Evolutionary conservation across 2,113 vertebrate genomes (phyloP), one percentile per base, ranked within the genome.

Genomic region (Lepisosteus osseus): DNA sequence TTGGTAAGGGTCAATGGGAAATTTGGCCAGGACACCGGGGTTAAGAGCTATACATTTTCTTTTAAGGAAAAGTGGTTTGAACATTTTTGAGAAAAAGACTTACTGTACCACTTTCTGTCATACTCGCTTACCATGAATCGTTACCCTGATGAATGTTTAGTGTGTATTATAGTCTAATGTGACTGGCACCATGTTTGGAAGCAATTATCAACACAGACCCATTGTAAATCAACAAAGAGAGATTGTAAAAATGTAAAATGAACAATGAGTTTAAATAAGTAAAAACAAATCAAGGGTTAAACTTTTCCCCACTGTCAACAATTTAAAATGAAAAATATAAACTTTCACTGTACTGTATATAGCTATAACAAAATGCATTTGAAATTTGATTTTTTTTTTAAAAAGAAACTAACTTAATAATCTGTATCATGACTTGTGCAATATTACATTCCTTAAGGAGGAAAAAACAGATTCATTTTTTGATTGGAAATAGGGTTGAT

Each of bases 381-480:
- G 11, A 76, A 40, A 17, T 67, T 78, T 77, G 68, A 61, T 43
- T 70, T 79, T 67, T 76, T 15, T 72, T 73, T 81, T 72, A 57
- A 29, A 13, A 73, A 3, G 70, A 68, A 73, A 65, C 77, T 67
- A 73, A 73, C 7, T 65, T 76, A 51, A 51, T 75, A n/a, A 73
- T 77, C 85, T 85, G 41, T 84, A 86, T 84, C 82, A 57, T 82
- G 70, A 81, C 75, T 87, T 90, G 85, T 90, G 87, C 86, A 83
- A 85, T 89, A 75, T 73, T 54, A 54, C 54, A 63, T 9, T 9
- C 55, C n/a, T 73, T 73, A 61, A 47, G 45, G 51, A 57, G 54
- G 56, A 61, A 73, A 73, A 68, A 62, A 68, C 65, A 72, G 43
- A 72, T 55, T 61, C 45, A 67, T 59, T 72, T 61, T 68, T 44